phyloP scores from a whole-genome alignment of 2,113 vertebrate genomes.

The Noturus placidus region DNA sequence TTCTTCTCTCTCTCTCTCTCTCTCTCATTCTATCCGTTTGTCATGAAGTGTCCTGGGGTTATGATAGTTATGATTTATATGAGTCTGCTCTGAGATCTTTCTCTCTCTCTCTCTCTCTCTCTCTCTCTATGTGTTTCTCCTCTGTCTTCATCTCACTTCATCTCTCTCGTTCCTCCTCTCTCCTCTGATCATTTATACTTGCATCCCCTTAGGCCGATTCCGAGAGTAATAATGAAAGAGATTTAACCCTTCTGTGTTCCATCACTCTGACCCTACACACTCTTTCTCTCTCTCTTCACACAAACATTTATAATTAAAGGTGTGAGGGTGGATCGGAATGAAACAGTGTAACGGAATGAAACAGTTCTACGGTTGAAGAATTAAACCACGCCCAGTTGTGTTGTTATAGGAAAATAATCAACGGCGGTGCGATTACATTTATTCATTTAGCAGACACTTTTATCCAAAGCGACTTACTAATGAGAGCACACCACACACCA shows the following conservation, averaged over 20 bases:
- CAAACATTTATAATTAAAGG: slow-evolving; percentile 26
- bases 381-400: not conserved
- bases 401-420: not conserved
- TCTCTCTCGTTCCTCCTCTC: slow-evolving; percentile 51
- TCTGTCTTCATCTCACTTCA: slow-evolving; percentile 52
- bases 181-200: slow-evolving; percentile 58
- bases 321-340: not conserved
- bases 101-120: slow-evolving; percentile 50
- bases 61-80: slow-evolving; percentile 63
- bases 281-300: not conserved
- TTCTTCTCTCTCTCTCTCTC: slow-evolving; percentile 4
- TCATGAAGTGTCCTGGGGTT: slow-evolving; percentile 53
- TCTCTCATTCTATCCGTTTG: slow-evolving; percentile 38
- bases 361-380: not conserved
- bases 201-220: slow-evolving; percentile 58
- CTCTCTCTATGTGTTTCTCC: slow-evolving; percentile 28
- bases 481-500: no score
- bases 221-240: slow-evolving; percentile 61
- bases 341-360: no score
- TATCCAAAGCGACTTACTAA: no score
- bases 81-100: slow-evolving; percentile 52
- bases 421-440: no score
- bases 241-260: slow-evolving; percentile 58
- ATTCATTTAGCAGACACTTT: no score
- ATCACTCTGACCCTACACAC: slow-evolving; percentile 51